Evolutionary conservation across 2,113 vertebrate genomes (phyloP), one percentile per base, ranked within the genome.

Genomic region (Chaenogobius annularis): DNA sequence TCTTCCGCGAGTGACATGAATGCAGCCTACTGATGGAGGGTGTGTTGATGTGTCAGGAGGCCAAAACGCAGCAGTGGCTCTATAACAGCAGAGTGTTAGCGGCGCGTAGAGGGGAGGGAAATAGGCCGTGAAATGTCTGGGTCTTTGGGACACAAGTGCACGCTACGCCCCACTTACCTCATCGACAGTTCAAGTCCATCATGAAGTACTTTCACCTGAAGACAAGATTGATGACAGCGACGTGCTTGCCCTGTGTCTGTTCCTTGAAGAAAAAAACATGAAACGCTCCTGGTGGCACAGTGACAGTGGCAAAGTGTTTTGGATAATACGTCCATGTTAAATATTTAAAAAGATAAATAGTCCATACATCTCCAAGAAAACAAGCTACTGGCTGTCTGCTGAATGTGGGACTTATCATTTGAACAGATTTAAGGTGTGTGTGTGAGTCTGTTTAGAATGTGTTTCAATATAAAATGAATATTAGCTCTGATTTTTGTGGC

Each of bases 11-110:
- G 12, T 12, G 44, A 46, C 44, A 1, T 11, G 10, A 40, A 46
- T 46, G 12, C 10, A 46, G 10, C 44, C 44, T 46, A 91, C 90
- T 90, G 78, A 90, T 88, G 78, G 3, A 19, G 87, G 85, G 37
- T 44, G 44, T 54, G 83, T 87, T 89, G 85, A 89, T 91, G 87
- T 85, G 89, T 90, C 85, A 88, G 80, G 89, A 88, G 87, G 83
- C 83, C 85, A 66, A 61, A 7, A 71, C 80, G 58, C 71, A 83
- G 77, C 56, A 71, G 81, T 77, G 84, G 79, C 70, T 64, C 74
- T 68, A 73, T 88, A 87, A 88, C 85, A 74, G 88, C 81, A 82
- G 70, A 83, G 87, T 87, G 85, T 88, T 83, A 88, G 81, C 86
- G 64, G 82, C 75, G 77, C 73, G 48, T 50, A 71, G 67, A 59